Conservation (phyloP, 2,888 invertebrate genomes). For the Troides aeacus region DNA sequence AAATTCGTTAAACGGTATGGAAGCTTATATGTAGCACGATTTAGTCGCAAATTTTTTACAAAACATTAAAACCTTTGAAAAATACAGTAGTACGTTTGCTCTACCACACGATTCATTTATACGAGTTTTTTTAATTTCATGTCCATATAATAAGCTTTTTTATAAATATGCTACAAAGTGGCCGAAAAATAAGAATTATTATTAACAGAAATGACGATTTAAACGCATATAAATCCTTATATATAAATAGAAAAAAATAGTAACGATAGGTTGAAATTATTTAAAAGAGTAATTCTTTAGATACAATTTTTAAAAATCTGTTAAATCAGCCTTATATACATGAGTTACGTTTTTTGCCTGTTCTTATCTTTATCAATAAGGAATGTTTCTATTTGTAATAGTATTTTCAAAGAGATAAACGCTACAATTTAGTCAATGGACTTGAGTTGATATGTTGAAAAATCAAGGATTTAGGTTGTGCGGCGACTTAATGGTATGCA, state of each 20-base stretch:
- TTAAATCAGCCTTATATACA: neutral
- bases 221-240: too few relatives aligned
- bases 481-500: conserved; percentile 2
- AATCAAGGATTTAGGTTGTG: neutral
- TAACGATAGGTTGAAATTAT: too few relatives aligned
- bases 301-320: neutral
- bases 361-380: neutral
- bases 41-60: neutral
- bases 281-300: too few relatives aligned
- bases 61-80: neutral
- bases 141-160: too few relatives aligned
- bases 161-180: too few relatives aligned
- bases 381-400: neutral
- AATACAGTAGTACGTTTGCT: too few relatives aligned
- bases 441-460: neutral
- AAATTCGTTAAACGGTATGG: neutral
- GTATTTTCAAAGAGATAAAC: neutral
- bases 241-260: too few relatives aligned
- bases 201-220: too few relatives aligned
- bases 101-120: too few relatives aligned
- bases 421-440: neutral
- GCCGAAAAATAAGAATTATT: too few relatives aligned
- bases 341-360: neutral
- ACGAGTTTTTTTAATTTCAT: too few relatives aligned
- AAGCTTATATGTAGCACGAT: neutral